Evolutionary conservation across 2,888 invertebrate genomes (phyloP), one percentile per base, ranked within the genome.

Genomic region (Poecilus cupreus): DNA sequence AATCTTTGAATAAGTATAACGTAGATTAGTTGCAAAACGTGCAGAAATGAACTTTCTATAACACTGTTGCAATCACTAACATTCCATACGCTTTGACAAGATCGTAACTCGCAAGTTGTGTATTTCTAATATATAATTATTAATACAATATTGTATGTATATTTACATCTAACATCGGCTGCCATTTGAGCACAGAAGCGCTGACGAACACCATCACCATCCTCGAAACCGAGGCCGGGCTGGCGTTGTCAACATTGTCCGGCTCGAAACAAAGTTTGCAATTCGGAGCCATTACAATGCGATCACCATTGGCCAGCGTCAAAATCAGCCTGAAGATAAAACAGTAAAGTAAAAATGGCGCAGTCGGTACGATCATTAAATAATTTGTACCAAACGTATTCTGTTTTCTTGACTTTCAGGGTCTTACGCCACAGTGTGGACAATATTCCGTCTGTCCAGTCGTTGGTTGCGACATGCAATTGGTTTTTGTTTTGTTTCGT

Each of bases 361-460:
- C 97, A 97, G 0, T 97, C 97, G 0, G 97, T 97, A 0, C 97
- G 97, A 88, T 97, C 97, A n/a, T n/a, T n/a, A n/a, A n/a, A n/a
- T 82, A 94, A 86, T 11, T 94, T 91, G 57, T 94, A 88, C 92
- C 95, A 95, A 49, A 93, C 91, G 80, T 91, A 92, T 83, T 95
- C 94, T 1, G 90, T 89, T 87, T 94, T 94, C 85, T 95, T 95
- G 0, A 95, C 92, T 89, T 96, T 96, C 18, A 94, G 90, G 1
- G 96, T 94, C 88, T 96, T 91, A 85, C 97, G 92, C 97, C 97
- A 97, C 1, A 97, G 89, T 0, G 96, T 96, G 0, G 97, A 97
- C 88, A 97, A 97, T 85, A 97, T 97, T 13, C 97, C 97, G 89
- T 97, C 97, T 0, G 97, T 97, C 97, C 97, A 97, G 87, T 97